phyloP scores from a whole-genome alignment of 92 coral and sea anemone species.

The Hydrozoanthus gracilis region DNA sequence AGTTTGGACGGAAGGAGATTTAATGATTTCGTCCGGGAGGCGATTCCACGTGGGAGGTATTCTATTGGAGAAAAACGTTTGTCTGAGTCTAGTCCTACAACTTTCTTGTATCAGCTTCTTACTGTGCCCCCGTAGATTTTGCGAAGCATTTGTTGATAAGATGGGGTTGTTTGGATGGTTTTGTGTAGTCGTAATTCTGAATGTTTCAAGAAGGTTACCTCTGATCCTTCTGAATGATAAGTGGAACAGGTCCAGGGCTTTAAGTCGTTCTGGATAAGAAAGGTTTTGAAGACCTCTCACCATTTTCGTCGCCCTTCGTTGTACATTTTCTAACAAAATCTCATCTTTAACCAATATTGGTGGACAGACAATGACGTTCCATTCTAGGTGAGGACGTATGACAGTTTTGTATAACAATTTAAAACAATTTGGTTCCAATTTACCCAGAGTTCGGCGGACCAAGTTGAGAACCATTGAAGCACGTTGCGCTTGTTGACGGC shows the following conservation, averaged over 20 bases:
- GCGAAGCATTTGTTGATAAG: neutral
- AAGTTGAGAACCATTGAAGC: neutral
- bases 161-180: neutral
- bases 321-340: neutral
- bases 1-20: neutral
- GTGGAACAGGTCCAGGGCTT: neutral
- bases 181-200: neutral
- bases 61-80: neutral
- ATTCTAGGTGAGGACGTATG: constrained; percentile 5
- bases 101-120: neutral
- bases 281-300: neutral
- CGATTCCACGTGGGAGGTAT: neutral
- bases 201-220: neutral
- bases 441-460: neutral
- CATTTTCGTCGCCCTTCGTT: neutral
- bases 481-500: neutral
- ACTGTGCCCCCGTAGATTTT: neutral
- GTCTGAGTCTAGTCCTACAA: neutral
- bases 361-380: neutral
- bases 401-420: neutral
- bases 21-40: neutral
- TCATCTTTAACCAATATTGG: neutral
- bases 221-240: neutral
- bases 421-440: neutral
- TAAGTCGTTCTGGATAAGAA: neutral